Conservation (phyloP, 37 sponge, comb jelly and placozoan species). For the Haliclona indistincta region DNA sequence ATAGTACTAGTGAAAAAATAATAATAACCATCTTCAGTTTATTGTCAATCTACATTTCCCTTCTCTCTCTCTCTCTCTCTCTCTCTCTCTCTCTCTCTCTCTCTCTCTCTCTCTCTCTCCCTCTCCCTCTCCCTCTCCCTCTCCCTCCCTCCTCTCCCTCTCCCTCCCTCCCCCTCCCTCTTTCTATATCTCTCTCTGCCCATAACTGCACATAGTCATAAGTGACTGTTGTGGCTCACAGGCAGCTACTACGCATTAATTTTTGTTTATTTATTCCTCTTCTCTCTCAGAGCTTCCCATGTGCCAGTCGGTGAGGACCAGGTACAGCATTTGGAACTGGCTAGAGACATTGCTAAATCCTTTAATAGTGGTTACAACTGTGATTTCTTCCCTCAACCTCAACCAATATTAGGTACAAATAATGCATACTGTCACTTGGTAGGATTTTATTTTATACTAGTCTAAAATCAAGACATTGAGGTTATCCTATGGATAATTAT, state of each 20-base stretch:
- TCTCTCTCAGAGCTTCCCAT: constrained; percentile 68
- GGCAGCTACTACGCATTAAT: too few relatives aligned
- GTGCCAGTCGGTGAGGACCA: constrained; percentile 94
- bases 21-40: not conserved
- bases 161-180: not conserved
- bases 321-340: constrained; percentile 83
- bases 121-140: not conserved
- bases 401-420: constrained; percentile 51
- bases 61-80: not conserved
- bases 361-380: constrained; percentile 63
- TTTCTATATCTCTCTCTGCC: too few relatives aligned
- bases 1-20: too few relatives aligned
- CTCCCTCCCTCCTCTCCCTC: not conserved
- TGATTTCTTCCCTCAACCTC: constrained; percentile 54
- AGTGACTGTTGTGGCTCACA: too few relatives aligned
- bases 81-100: not conserved
- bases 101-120: constrained; percentile 1
- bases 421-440: too few relatives aligned
- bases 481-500: too few relatives aligned
- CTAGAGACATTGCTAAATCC: constrained; percentile 63
- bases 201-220: too few relatives aligned
- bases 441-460: not conserved
- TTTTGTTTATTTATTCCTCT: not conserved
- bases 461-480: too few relatives aligned
- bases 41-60: not conserved